Percentiles rank a stretch among this genome's conserved stretches.
These are phyloP conservation scores for Petrocephalus schoutedeni DNA, from an alignment of 2,797 vertebrate genomes.

Conservation along the genomic window DNA sequence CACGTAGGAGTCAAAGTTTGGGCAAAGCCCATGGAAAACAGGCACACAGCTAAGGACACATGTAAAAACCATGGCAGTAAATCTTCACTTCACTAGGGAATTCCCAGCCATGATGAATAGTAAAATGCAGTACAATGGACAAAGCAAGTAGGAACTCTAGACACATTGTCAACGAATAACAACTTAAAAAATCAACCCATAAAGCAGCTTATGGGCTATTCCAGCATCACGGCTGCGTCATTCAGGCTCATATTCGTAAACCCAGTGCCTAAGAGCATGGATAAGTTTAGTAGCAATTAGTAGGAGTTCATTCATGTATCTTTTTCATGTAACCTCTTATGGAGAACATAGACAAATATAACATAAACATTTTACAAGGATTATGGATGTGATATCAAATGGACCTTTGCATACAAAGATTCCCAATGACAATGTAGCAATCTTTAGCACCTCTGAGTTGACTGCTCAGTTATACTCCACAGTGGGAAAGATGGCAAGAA, in stretches of 20 bases:
- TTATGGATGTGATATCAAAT: neutral
- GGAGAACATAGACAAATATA: neutral
- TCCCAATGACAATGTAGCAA: neutral
- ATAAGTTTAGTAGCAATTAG: neutral
- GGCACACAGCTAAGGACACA: neutral
- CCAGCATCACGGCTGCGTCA: neutral
- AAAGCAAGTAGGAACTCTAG: neutral
- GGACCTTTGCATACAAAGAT: neutral
- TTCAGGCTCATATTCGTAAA: neutral
- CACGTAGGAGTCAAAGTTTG: neutral
- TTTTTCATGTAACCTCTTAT: neutral
- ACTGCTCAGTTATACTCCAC: neutral
- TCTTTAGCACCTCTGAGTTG: neutral
- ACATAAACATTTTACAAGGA: neutral
- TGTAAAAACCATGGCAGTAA: neutral
- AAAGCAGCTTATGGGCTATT: neutral
- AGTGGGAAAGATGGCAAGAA: constrained; percentile 47
- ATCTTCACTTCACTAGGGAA: neutral
- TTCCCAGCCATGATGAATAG: neutral
- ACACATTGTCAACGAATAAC: neutral
- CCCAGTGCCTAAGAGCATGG: neutral
- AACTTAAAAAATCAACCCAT: too few relatives aligned
- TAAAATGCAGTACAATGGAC: neutral
- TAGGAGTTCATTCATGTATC: neutral
- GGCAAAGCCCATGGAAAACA: neutral